Evolutionary conservation across 2,113 vertebrate genomes (phyloP), one percentile per base, ranked within the genome.

Genomic region (Coptodon bakossiorum): DNA sequence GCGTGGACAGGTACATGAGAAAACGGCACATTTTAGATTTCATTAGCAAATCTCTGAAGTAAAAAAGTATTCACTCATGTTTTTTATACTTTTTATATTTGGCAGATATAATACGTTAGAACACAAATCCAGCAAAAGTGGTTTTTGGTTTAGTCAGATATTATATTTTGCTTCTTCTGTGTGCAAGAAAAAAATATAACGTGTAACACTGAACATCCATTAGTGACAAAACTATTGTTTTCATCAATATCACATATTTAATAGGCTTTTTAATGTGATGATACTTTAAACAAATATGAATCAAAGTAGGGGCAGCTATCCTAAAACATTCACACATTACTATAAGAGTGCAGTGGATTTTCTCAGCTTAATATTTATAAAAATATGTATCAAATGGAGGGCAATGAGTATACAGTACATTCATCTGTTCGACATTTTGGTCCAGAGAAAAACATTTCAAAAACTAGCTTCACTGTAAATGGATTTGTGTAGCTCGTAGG

Each of bases 61-160:
- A 24, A 27, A 86, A 82, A 90, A 80, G 31, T 63, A 63, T 78
- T 50, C 43, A 5, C 71, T 31, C 24, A 2, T 50, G 43, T 0
- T 19, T 48, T 76, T 76, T 19, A 7, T 38, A 66, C 61, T 29
- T 17, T 48, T 76, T 48, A 48, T 48, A 27, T 76, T 48, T 29
- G 9, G 6, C 22, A 48, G 24, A 27, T 17, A 45, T 27, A 45
- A 45, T 45, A 45, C 4, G 24, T 48, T 76, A 89, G 86, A 85
- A 84, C 68, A 85, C 57, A 93, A 92, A 91, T 90, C 84, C 59
- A 54, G 19, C 53, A 76, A 86, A 24, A 88, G 68, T 88, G 61
- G 43, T 85, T 89, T 54, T 76, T 78, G 80, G 78, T 45, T 80
- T 80, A 79, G 83, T 40, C n/a, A 40, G 63, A 40, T 24, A 68